A percentile compares a stretch with the other conserved stretches of the same genome.
Conservation (phyloP, 2,888 invertebrate species). For the Sipunculus nudus region DNA sequence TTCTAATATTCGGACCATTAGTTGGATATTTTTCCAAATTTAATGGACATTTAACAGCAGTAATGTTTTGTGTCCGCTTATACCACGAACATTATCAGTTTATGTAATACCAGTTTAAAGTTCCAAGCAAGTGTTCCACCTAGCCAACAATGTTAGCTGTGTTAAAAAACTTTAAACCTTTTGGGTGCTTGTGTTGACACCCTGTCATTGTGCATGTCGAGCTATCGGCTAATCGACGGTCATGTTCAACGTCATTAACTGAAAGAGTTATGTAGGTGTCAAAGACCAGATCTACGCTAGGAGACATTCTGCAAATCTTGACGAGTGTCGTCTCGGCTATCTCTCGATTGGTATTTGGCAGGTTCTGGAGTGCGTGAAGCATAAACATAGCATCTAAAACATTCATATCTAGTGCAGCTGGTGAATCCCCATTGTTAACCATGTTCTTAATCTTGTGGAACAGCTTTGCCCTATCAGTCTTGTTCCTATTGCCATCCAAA, state of each 20-base stretch:
- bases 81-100: too few relatives aligned
- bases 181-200: neutral
- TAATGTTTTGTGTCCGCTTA: too few relatives aligned
- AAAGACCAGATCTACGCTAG: neutral
- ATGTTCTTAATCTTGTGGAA: neutral
- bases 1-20: too few relatives aligned
- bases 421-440: too few relatives aligned
- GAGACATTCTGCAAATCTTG: neutral
- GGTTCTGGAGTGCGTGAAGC: neutral
- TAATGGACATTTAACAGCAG: too few relatives aligned
- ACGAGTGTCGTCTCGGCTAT: neutral
- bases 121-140: too few relatives aligned
- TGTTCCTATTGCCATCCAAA: neutral
- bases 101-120: too few relatives aligned
- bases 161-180: too few relatives aligned
- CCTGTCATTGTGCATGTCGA: neutral
- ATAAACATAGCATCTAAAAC: too few relatives aligned
- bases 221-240: neutral
- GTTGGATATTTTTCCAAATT: too few relatives aligned
- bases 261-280: neutral
- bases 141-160: too few relatives aligned
- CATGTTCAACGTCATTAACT: neutral
- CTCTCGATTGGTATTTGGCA: neutral
- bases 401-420: too few relatives aligned
- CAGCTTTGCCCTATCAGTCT: neutral